These are phyloP conservation scores for Acanthosoma haemorrhoidale DNA, from an alignment of 2,888 invertebrate species.

Conservation along the genomic window DNA sequence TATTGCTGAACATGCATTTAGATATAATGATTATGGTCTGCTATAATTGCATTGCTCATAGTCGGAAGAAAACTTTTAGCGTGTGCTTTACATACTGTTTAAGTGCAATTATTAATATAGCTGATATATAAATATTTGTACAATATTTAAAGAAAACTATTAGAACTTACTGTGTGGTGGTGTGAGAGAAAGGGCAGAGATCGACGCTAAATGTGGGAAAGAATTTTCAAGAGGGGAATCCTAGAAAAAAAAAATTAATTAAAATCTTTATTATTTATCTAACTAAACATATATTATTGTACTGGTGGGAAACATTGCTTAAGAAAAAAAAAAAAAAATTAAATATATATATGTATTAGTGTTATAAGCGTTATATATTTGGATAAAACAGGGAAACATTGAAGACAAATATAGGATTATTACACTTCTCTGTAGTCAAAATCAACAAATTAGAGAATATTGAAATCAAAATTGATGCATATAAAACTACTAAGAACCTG, in stretches of 20 bases:
- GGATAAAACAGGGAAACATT: too few relatives aligned
- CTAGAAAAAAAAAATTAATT: slow-evolving; percentile 41
- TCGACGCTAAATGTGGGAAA: slow-evolving; percentile 62
- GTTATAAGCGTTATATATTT: too few relatives aligned
- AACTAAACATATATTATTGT: not conserved
- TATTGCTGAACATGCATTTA: slow-evolving; percentile 1
- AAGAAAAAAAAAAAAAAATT: too few relatives aligned
- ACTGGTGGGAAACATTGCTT: too few relatives aligned
- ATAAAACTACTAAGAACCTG: too few relatives aligned
- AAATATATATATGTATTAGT: too few relatives aligned
- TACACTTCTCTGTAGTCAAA: too few relatives aligned
- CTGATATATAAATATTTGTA: not conserved
- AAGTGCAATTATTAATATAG: not conserved
- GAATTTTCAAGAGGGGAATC: slow-evolving; percentile 46
- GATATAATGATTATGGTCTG: not conserved
- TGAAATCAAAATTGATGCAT: too few relatives aligned
- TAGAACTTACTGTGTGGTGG: slow-evolving; percentile 61
- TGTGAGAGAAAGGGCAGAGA: slow-evolving; percentile 70
- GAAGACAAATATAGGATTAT: too few relatives aligned
- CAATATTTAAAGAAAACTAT: not conserved
- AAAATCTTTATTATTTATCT: not conserved
- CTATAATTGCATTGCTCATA: slow-evolving; percentile 1
- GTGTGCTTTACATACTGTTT: not conserved
- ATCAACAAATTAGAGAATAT: too few relatives aligned
- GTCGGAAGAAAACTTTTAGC: not conserved